Conservation (phyloP, 2,888 invertebrate species). For the Sepiola atlantica region DNA sequence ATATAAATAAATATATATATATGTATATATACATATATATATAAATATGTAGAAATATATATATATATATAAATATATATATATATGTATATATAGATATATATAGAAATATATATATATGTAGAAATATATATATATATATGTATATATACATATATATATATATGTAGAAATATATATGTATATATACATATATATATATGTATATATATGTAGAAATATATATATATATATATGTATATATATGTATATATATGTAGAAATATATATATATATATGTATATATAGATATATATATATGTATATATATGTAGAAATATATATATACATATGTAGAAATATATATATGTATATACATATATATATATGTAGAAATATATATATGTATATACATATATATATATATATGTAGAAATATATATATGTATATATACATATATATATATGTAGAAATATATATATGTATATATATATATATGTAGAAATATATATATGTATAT, state of each 20-base stretch:
- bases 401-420: neutral
- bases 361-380: slow-evolving; percentile 24
- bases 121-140: neutral
- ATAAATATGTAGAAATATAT: neutral
- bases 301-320: neutral
- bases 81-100: neutral
- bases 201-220: too few relatives aligned
- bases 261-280: neutral
- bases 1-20: neutral
- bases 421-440: neutral
- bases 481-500: neutral
- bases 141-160: neutral
- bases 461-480: too few relatives aligned
- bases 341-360: neutral
- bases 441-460: neutral
- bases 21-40: neutral
- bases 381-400: neutral
- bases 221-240: neutral
- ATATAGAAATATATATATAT: neutral
- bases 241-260: neutral
- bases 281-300: neutral
- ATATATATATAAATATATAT: neutral
- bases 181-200: neutral
- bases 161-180: neutral
- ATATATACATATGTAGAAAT: neutral